These are phyloP conservation scores for Oryctes rhinoceros DNA, from an alignment of 1,140 invertebrate genomes.

Conservation along the genomic window DNA sequence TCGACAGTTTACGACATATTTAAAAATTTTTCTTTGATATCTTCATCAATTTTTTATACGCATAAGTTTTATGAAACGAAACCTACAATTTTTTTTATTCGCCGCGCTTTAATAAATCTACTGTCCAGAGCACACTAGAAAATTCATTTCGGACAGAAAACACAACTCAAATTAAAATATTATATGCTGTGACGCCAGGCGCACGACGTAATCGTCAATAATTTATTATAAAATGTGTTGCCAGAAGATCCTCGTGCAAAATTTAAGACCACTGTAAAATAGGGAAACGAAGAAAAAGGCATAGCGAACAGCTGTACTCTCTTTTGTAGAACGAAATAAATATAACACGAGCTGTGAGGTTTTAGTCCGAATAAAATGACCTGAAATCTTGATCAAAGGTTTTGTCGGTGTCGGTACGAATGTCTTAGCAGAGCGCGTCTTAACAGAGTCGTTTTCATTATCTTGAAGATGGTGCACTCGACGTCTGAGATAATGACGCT, in stretches of 20 bases:
- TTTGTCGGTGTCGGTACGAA: constrained; percentile 9
- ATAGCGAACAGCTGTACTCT: constrained; percentile 9
- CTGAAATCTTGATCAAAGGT: constrained; percentile 39
- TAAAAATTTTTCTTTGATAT: too few relatives aligned
- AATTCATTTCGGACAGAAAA: neutral
- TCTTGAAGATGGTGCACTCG: constrained; percentile 34
- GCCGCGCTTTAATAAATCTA: too few relatives aligned
- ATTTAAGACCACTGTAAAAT: neutral
- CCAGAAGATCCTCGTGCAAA: neutral
- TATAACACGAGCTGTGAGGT: constrained; percentile 14
- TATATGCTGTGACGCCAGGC: neutral
- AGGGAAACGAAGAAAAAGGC: neutral
- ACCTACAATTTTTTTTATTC: too few relatives aligned
- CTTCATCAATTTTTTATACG: too few relatives aligned
- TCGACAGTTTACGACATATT: too few relatives aligned
- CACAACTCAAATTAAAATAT: constrained; percentile 24
- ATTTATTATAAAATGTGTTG: constrained; percentile 23
- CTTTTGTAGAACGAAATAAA: constrained; percentile 18
- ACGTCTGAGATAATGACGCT: constrained; percentile 35
- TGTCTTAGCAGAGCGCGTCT: constrained; percentile 11
- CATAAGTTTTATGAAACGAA: too few relatives aligned
- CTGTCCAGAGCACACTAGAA: neutral
- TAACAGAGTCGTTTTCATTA: constrained; percentile 41
- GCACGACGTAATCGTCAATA: neutral
- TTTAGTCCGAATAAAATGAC: constrained; percentile 17